Evolutionary conservation across 2,888 invertebrate genomes (phyloP).

Genomic region (Busseola fusca): DNA sequence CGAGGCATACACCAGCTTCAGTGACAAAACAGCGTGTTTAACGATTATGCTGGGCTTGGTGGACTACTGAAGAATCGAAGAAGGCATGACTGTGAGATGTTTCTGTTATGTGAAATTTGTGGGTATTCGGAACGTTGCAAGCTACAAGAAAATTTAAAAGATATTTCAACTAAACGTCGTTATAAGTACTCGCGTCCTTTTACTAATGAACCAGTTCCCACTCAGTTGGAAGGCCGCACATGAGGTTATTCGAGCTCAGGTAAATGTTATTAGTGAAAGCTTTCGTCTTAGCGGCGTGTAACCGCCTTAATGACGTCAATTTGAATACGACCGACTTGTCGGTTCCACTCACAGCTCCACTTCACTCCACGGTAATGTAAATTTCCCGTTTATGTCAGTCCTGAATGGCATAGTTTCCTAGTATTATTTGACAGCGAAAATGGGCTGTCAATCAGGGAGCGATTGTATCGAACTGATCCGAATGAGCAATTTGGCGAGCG

Average conservation of each 20-base stretch:
- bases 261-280: constrained; percentile 66
- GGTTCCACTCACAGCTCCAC: constrained; percentile 60
- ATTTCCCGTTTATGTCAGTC: constrained; percentile 73
- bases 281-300: constrained; percentile 67
- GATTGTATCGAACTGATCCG: constrained; percentile 65
- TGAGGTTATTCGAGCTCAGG: constrained; percentile 38
- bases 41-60: background rate
- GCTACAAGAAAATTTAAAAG: background rate
- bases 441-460: constrained; percentile 75
- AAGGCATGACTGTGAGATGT: background rate
- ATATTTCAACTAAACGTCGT: background rate
- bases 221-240: constrained; percentile 30
- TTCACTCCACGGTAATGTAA: constrained; percentile 73
- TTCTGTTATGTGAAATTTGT: background rate
- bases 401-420: constrained; percentile 73
- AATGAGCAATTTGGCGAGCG: constrained; percentile 67
- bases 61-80: background rate
- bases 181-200: constrained; percentile 1
- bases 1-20: too few relatives aligned
- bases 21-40: background rate
- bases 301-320: constrained; percentile 80
- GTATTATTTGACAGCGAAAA: constrained; percentile 77
- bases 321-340: constrained; percentile 78
- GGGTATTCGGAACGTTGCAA: background rate
- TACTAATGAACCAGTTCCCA: constrained; percentile 37